These are phyloP conservation scores for Hystrix cristata DNA, from an alignment of 2,113 vertebrate genomes.

Conservation along the genomic window DNA sequence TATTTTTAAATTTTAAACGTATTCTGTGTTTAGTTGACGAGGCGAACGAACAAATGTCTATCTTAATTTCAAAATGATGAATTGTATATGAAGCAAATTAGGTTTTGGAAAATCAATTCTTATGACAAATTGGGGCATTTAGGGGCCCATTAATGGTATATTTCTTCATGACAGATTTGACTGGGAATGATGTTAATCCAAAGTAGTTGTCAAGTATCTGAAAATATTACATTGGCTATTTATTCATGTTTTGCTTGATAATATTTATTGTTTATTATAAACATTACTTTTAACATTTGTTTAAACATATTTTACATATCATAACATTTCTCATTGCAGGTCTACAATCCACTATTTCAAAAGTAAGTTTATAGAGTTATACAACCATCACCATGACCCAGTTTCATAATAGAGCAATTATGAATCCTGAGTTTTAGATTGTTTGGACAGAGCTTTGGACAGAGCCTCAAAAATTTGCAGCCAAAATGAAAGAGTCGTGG, in stretches of 20 bases:
- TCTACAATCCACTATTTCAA: not conserved
- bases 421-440: not conserved
- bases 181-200: conserved; percentile 19
- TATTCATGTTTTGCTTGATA: conserved; percentile 20
- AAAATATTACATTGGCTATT: conserved; percentile 31
- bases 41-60: conserved; percentile 41
- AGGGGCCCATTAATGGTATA: not conserved
- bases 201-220: not conserved
- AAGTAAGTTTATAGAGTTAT: not conserved
- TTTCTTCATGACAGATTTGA: not conserved
- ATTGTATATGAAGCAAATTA: conserved; percentile 25
- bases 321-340: conserved; percentile 12
- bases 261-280: conserved; percentile 1
- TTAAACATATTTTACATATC: not conserved
- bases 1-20: conserved; percentile 10
- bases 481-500: not conserved
- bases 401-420: not conserved
- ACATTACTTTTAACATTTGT: not conserved
- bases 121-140: conserved; percentile 8
- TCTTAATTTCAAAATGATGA: conserved; percentile 55
- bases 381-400: not conserved
- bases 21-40: conserved; percentile 16
- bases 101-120: conserved; percentile 15
- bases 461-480: not conserved
- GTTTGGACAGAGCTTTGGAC: not conserved